phyloP scores from a whole-genome alignment of 2,797 vertebrate genomes.

The Xiphophorus birchmanni region DNA sequence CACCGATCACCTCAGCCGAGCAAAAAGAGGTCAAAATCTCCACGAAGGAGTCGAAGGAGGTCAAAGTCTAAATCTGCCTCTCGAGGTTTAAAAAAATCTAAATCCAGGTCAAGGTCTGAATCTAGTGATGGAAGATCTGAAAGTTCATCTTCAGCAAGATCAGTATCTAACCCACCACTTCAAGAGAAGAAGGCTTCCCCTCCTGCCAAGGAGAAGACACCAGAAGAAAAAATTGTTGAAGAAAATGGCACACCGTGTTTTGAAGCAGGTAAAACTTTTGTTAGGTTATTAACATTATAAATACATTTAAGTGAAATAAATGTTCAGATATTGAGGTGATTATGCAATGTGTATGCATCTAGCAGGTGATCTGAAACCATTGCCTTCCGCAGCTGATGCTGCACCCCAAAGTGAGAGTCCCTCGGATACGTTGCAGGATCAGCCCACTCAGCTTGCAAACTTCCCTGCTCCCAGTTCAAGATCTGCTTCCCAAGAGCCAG shows the following conservation, averaged over 20 bases:
- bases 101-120: slow-evolving; percentile 75
- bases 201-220: background rate
- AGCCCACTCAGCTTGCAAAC: slow-evolving; percentile 4
- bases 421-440: slow-evolving; percentile 44
- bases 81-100: slow-evolving; percentile 56
- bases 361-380: slow-evolving; percentile 73
- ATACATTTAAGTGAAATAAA: background rate
- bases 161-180: slow-evolving; percentile 66
- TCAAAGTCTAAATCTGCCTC: slow-evolving; percentile 73
- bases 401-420: slow-evolving; percentile 32
- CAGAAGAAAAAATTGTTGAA: slow-evolving; percentile 19
- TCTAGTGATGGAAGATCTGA: slow-evolving; percentile 73
- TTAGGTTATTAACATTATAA: background rate
- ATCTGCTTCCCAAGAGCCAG: slow-evolving; percentile 70
- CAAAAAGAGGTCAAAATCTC: slow-evolving; percentile 70
- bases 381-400: slow-evolving; percentile 45
- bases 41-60: slow-evolving; percentile 51
- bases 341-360: slow-evolving; percentile 11
- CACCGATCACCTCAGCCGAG: slow-evolving; percentile 57
- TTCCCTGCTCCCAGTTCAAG: slow-evolving; percentile 58
- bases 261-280: slow-evolving; percentile 47
- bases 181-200: slow-evolving; percentile 53
- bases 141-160: slow-evolving; percentile 71
- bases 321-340: background rate
- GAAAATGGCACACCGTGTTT: slow-evolving; percentile 40